Evolutionary conservation across 2,113 vertebrate species (phyloP), one percentile per base, ranked within the genome.

Genomic region (Rousettus leschenaultii): DNA sequence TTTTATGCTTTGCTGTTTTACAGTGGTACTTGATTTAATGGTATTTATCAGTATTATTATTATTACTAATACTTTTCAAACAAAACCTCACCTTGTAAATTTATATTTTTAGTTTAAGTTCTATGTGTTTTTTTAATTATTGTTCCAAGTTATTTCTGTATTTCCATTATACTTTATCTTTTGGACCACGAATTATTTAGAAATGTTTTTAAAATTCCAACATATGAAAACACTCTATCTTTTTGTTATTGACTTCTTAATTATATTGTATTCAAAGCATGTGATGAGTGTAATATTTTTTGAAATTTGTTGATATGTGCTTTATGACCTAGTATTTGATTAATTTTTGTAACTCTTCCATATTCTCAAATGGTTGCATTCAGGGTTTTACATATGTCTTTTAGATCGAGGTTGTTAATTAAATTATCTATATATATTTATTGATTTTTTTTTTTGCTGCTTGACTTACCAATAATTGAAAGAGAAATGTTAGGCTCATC

Each of bases 121-220:
- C 28, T 61, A 35, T 19, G 10, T 68, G 59, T 40, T 16, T 88
- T 65, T 80, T 45, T 75, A 30, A 43, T 30, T 82, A 68, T 77
- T 77, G 6, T 48, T 75, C 59, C 13, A 73, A 88, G 26, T 51
- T 51, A 92, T 61, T 87, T n/a, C 33, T 75, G 43, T 38, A 57
- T 93, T 35, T 88, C 70, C 59, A 89, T 77, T 68, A 59, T 74
- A 55, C 65, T n/a, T 78, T 68, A 10, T 82, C 53, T 82, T 82
- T 83, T 22, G 33, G 48, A 55, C 33, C 38, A 53, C 48, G 9
- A 83, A 35, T 77, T 59, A 40, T 43, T 92, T 68, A 75, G 75
- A 87, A 88, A 83, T 92, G 16, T 66, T 92, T 95, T 89, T 84
- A 61, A 82, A 82, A 45, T 87, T 68, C 28, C 28, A 51, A 40